Conservation (phyloP, 2,797 vertebrate species). For the Balearica regulorum region DNA sequence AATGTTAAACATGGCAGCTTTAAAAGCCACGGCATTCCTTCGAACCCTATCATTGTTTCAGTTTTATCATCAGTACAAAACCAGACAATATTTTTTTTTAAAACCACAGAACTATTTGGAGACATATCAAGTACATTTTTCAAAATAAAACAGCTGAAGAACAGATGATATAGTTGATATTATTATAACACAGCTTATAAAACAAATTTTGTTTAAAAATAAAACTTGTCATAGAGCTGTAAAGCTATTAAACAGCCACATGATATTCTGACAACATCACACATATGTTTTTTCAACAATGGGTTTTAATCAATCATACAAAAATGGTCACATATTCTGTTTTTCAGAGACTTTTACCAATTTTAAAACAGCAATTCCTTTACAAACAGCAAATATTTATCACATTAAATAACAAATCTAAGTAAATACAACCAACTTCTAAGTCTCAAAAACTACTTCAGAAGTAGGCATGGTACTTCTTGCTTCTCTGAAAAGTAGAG, state of each 20-base stretch:
- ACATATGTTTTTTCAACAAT: background rate
- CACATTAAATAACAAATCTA: background rate
- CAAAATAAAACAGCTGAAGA: slow-evolving; percentile 47
- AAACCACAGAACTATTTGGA: slow-evolving; percentile 54
- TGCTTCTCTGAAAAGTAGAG: background rate
- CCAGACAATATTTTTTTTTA: slow-evolving; percentile 19
- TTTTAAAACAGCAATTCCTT: background rate
- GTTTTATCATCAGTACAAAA: slow-evolving; percentile 48
- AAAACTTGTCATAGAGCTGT: background rate
- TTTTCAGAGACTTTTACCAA: background rate
- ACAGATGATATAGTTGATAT: slow-evolving; percentile 40
- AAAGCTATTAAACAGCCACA: background rate
- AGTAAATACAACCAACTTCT: background rate
- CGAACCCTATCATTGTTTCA: background rate
- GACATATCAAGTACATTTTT: slow-evolving; percentile 47
- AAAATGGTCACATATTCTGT: background rate
- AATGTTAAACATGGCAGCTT: slow-evolving; percentile 18
- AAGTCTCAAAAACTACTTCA: background rate
- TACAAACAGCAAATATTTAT: background rate
- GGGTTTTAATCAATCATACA: background rate
- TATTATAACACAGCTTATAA: slow-evolving; percentile 44
- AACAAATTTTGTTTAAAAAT: slow-evolving; percentile 13
- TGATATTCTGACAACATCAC: background rate
- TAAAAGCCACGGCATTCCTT: slow-evolving; percentile 40
- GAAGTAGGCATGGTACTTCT: background rate